These are phyloP conservation scores for Ctenicera cuprea DNA, from an alignment of 2,888 invertebrate genomes.

Conservation along the genomic window DNA sequence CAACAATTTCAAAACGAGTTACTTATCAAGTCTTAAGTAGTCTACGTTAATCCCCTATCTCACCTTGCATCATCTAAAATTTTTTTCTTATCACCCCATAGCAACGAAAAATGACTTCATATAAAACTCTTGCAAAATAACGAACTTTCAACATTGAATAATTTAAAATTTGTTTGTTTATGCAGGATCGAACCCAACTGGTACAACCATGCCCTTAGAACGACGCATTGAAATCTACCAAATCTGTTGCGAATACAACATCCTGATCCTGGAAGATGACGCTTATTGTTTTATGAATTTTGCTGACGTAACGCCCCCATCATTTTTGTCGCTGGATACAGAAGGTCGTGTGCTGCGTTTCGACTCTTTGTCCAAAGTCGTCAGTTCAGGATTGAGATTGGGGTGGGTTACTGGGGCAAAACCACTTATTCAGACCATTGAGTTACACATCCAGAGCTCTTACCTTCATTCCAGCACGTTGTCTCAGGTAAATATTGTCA, in stretches of 20 bases:
- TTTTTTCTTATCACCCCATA: neutral
- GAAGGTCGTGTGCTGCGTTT: conserved; percentile 85
- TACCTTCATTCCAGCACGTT: conserved; percentile 79
- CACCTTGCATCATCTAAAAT: neutral
- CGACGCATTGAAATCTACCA: conserved; percentile 83
- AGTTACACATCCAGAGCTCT: conserved; percentile 83
- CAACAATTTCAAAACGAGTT: neutral
- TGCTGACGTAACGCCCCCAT: conserved; percentile 76
- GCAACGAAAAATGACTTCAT: neutral
- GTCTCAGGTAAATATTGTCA: conserved; percentile 76
- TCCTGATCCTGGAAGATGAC: conserved; percentile 88
- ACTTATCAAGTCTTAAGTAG: neutral
- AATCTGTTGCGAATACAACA: conserved; percentile 84
- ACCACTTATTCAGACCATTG: conserved; percentile 78
- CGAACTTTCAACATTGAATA: neutral
- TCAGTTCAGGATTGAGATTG: conserved; percentile 82
- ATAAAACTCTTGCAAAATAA: too few species aligned
- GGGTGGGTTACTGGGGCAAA: conserved; percentile 85
- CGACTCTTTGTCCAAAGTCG: conserved; percentile 86
- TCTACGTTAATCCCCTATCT: too few species aligned
- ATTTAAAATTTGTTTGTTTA: conserved; percentile 12
- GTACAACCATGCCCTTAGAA: conserved; percentile 79
- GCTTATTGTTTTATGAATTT: conserved; percentile 89
- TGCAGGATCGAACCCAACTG: conserved; percentile 84
- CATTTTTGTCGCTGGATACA: conserved; percentile 83